Evolutionary conservation across 2,113 vertebrate species (phyloP).

Genomic region (Syrrhaptes paradoxus): DNA sequence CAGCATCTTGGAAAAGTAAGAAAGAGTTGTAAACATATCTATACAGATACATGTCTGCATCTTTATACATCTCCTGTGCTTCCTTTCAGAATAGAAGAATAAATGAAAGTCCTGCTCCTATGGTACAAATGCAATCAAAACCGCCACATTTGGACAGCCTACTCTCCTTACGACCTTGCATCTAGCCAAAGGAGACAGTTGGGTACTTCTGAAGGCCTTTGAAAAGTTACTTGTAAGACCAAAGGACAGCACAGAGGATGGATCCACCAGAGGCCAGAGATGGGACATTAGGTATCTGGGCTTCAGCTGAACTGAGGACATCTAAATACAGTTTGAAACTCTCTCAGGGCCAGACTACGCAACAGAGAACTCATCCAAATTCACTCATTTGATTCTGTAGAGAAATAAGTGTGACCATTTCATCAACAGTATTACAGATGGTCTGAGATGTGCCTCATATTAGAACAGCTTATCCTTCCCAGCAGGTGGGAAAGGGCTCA

Average conservation of each 20-base stretch:
- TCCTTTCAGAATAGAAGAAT: neutral
- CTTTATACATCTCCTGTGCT: neutral
- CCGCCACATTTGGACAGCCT: neutral
- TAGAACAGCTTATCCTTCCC: neutral
- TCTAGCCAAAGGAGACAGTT: neutral
- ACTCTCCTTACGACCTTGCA: neutral
- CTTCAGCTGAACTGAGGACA: neutral
- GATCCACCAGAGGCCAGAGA: neutral
- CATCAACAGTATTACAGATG: neutral
- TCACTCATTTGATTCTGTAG: neutral
- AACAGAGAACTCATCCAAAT: neutral
- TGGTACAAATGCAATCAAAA: neutral
- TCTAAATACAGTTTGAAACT: neutral
- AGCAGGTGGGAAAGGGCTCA: neutral
- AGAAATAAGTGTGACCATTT: neutral
- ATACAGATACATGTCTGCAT: too few relatives aligned
- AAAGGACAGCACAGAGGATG: neutral
- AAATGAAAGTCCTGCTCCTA: neutral
- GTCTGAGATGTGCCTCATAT: neutral
- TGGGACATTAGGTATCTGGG: neutral
- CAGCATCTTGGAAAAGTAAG: neutral
- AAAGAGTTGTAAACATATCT: neutral
- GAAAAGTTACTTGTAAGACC: neutral
- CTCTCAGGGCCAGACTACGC: neutral
- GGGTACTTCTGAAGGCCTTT: neutral